Percentiles rank a stretch among this genome's conserved stretches.
Conservation (phyloP, 2,113 vertebrate genomes). For the Pimephales promelas region DNA sequence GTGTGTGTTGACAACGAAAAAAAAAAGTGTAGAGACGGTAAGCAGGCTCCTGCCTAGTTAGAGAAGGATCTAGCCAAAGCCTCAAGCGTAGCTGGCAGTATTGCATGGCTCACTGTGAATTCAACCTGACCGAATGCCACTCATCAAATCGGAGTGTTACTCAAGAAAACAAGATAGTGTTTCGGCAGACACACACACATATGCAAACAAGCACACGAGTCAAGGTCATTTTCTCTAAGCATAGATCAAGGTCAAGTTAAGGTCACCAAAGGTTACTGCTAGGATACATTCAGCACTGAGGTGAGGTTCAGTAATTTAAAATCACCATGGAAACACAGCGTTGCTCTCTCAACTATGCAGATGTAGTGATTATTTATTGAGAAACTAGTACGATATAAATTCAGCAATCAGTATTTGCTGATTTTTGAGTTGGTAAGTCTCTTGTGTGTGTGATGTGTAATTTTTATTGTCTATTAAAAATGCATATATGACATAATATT, state of each 20-base stretch:
- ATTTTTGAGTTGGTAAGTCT: neutral
- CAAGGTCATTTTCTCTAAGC: conserved; percentile 37
- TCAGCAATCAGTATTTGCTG: neutral
- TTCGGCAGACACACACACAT: neutral
- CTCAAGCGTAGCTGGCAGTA: conserved; percentile 51
- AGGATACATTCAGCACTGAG: neutral
- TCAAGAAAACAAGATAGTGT: conserved; percentile 29
- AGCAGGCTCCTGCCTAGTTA: conserved; percentile 48
- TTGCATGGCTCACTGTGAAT: conserved; percentile 53
- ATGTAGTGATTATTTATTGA: neutral
- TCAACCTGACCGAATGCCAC: conserved; percentile 43
- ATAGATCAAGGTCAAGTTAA: conserved; percentile 52
- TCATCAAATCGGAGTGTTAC: conserved; percentile 42
- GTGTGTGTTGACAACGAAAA: conserved; percentile 23
- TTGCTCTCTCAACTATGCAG: neutral
- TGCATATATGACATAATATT: no score
- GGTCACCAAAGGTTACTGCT: conserved; percentile 50
- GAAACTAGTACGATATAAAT: neutral
- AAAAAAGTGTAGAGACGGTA: conserved; percentile 46
- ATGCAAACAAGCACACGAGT: neutral
- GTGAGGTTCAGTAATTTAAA: neutral
- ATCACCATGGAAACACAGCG: conserved; percentile 25
- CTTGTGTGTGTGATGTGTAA: neutral
- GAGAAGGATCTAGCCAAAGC: conserved; percentile 46
- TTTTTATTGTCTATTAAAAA: neutral